phyloP scores from a whole-genome alignment of 2,888 invertebrate species.

The Tachina grossa region DNA sequence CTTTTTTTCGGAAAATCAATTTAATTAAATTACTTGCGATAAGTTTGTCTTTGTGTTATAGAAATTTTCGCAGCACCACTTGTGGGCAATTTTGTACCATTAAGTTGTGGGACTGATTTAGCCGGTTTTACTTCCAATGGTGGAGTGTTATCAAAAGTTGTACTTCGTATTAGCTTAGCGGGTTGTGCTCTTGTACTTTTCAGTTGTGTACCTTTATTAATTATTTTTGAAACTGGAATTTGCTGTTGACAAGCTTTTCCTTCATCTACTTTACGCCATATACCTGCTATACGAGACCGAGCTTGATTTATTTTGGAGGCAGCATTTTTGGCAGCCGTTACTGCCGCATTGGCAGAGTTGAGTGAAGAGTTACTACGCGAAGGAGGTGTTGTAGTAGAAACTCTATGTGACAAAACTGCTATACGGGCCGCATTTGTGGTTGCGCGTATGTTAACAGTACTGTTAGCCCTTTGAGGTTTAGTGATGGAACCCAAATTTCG shows the following conservation, averaged over 20 bases:
- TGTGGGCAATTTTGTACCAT: constrained; percentile 60
- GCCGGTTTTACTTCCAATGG: constrained; percentile 53
- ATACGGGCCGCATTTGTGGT: constrained; percentile 77
- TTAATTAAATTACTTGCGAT: constrained; percentile 52
- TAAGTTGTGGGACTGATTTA: constrained; percentile 51
- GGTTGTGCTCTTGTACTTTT: constrained; percentile 73
- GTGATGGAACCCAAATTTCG: constrained; percentile 71
- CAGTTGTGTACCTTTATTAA: constrained; percentile 47
- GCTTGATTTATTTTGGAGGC: constrained; percentile 79
- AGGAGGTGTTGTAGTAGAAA: constrained; percentile 81
- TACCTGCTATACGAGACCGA: constrained; percentile 81
- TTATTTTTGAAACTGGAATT: constrained; percentile 33
- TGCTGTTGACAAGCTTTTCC: constrained; percentile 74
- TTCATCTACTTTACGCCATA: constrained; percentile 82
- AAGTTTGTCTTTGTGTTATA: constrained; percentile 52
- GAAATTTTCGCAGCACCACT: constrained; percentile 56
- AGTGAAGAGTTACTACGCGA: constrained; percentile 82
- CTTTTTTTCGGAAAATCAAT: background rate
- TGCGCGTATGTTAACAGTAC: constrained; percentile 79
- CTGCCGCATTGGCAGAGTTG: constrained; percentile 73
- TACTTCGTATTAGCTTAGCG: constrained; percentile 78
- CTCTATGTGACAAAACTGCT: constrained; percentile 76
- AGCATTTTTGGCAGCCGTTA: constrained; percentile 68
- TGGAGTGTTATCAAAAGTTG: constrained; percentile 81
- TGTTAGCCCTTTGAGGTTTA: constrained; percentile 81